Evolutionary conservation across 2,113 vertebrate genomes (phyloP).

Genomic region (Ailuropoda melanoleuca): DNA sequence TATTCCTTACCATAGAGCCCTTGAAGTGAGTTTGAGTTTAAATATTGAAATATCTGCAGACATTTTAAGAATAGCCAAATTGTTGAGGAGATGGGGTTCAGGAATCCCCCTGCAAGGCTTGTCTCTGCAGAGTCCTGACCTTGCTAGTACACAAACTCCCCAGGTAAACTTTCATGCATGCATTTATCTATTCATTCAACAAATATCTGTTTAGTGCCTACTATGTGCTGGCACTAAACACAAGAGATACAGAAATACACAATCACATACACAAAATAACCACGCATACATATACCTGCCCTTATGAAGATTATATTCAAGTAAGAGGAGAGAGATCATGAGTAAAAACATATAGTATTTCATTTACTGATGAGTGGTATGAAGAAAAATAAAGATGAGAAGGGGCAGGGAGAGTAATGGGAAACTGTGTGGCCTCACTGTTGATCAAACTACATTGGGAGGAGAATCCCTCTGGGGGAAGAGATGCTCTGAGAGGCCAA

Average conservation of each 20-base stretch:
- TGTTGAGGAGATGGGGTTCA: neutral
- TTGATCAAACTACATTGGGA: neutral
- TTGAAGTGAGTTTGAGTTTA: neutral
- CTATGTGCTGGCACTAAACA: neutral
- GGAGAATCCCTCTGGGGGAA: neutral
- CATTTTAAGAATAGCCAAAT: neutral
- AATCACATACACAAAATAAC: neutral
- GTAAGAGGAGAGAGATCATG: neutral
- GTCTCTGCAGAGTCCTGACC: too few species aligned
- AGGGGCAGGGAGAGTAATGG: fast-evolving
- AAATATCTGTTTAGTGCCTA: neutral
- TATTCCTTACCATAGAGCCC: neutral
- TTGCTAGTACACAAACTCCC: neutral
- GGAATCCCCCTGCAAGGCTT: neutral
- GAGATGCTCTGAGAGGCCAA: neutral
- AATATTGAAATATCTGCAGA: neutral
- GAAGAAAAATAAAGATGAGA: neutral
- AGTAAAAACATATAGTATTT: neutral
- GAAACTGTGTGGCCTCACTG: neutral
- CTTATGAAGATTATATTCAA: neutral
- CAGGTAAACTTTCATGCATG: neutral
- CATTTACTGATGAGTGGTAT: neutral
- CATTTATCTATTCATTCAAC: neutral
- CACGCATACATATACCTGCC: neutral
- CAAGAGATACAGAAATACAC: neutral